phyloP scores from a whole-genome alignment of 2,113 vertebrate genomes.

The Acanthochromis polyacanthus region DNA sequence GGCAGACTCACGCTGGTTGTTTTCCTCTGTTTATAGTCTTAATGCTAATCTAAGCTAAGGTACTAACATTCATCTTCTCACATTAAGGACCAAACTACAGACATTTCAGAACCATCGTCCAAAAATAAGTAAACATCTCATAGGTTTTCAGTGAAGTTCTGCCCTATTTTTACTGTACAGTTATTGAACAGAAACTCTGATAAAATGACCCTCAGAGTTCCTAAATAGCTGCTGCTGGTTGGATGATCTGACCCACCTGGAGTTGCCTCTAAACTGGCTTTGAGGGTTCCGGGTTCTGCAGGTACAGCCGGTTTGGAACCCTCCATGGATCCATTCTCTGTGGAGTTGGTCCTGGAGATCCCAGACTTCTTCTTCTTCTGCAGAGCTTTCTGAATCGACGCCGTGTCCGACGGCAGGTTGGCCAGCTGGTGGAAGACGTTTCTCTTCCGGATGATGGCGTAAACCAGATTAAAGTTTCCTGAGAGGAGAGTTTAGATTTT shows the following conservation, averaged over 20 bases:
- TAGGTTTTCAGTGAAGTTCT: too few relatives aligned
- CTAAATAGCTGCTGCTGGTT: too few relatives aligned
- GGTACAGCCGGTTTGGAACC: conserved; percentile 89
- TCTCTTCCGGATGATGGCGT: conserved; percentile 95
- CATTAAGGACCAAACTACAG: too few relatives aligned
- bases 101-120: too few relatives aligned
- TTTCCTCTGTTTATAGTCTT: too few relatives aligned
- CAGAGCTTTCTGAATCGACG: conserved; percentile 90
- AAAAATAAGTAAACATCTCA: too few relatives aligned
- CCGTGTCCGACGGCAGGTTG: conserved; percentile 89
- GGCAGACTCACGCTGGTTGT: too few relatives aligned
- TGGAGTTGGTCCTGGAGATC: conserved; percentile 88
- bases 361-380: conserved; percentile 89
- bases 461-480: conserved; percentile 97
- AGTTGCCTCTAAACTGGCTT: conserved; percentile 92
- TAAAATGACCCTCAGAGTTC: too few relatives aligned
- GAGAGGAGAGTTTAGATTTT: conserved; percentile 6
- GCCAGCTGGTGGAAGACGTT: conserved; percentile 95
- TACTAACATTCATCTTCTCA: too few relatives aligned
- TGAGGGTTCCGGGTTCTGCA: conserved; percentile 91
- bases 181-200: too few relatives aligned
- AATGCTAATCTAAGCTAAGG: too few relatives aligned
- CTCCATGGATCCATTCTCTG: conserved; percentile 89
- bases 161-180: too few relatives aligned
- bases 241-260: conserved; percentile 84